phyloP scores from a whole-genome alignment of 2,888 invertebrate species.

The Thymelicus sylvestris region DNA sequence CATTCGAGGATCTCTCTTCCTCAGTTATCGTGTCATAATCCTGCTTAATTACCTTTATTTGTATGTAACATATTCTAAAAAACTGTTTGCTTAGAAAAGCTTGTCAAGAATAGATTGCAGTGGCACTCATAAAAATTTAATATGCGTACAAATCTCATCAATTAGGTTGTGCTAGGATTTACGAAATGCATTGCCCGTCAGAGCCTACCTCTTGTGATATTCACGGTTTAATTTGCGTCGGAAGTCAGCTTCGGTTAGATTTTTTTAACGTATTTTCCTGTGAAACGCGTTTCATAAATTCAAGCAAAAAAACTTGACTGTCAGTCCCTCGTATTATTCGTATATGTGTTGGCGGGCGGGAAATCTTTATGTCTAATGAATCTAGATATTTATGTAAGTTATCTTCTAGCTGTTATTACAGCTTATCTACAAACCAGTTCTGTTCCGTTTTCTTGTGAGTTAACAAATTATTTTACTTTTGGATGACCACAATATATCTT shows the following conservation, averaged over 20 bases:
- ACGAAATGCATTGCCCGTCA: conserved; percentile 43
- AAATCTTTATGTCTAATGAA: conserved; percentile 7
- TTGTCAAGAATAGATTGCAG: neutral
- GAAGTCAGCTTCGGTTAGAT: conserved; percentile 31
- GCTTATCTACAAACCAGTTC: too few relatives aligned
- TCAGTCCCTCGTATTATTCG: conserved; percentile 1
- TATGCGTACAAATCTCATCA: conserved; percentile 12
- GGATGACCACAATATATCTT: too few relatives aligned
- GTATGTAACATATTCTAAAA: too few relatives aligned
- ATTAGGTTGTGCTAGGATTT: conserved; percentile 17
- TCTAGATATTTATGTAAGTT: conserved; percentile 8
- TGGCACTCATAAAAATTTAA: conserved; percentile 1
- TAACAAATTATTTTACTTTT: too few relatives aligned
- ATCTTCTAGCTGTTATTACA: too few relatives aligned
- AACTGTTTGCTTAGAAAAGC: neutral
- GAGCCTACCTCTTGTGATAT: conserved; percentile 43
- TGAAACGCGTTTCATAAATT: conserved; percentile 30
- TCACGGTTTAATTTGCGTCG: conserved; percentile 43
- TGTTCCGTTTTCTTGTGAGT: too few relatives aligned
- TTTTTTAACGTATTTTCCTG: conserved; percentile 31
- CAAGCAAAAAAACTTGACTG: conserved; percentile 33
- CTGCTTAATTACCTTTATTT: too few relatives aligned
- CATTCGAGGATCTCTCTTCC: too few relatives aligned
- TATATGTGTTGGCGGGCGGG: conserved; percentile 10
- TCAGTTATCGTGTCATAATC: too few relatives aligned